Percentiles rank a stretch among this genome's conserved stretches.
These are phyloP conservation scores for Platysteira castanea DNA, from an alignment of 2,113 vertebrate species.

Conservation along the genomic window DNA sequence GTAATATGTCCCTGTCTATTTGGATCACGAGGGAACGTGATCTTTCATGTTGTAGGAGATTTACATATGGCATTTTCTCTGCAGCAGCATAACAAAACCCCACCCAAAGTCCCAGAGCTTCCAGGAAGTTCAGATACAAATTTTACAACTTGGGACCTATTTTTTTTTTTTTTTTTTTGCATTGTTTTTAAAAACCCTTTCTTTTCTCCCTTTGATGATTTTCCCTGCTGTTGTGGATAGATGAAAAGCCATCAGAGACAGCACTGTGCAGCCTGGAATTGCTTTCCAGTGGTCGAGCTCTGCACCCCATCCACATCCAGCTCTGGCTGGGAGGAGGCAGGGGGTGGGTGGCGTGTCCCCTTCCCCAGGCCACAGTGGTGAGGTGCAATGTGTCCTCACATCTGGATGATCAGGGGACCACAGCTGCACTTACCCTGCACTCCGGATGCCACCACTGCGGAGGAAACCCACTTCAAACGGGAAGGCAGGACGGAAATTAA, in stretches of 20 bases:
- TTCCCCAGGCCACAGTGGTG: background rate
- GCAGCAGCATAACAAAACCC: background rate
- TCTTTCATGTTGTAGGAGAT: conserved; percentile 25
- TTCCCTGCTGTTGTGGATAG: background rate
- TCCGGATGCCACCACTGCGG: background rate
- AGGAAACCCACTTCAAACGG: background rate
- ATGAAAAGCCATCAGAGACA: background rate
- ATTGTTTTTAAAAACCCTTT: background rate
- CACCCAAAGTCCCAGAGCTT: conserved; percentile 11
- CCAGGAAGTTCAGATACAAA: conserved; percentile 23
- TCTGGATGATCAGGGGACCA: background rate
- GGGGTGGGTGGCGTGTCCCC: background rate
- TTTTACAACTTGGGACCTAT: background rate
- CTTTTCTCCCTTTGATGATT: conserved; percentile 13
- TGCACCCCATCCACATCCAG: background rate
- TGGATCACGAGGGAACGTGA: background rate
- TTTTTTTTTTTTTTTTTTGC: conserved; percentile 14
- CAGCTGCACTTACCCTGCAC: background rate
- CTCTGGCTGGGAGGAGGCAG: background rate
- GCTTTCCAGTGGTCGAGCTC: background rate
- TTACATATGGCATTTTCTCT: conserved; percentile 31
- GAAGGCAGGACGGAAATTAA: background rate
- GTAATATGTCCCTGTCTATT: background rate
- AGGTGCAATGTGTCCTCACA: rapidly evolving
- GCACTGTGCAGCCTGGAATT: rapidly evolving